Conservation (phyloP, 2,113 vertebrate species). For the Argyrosomus japonicus region DNA sequence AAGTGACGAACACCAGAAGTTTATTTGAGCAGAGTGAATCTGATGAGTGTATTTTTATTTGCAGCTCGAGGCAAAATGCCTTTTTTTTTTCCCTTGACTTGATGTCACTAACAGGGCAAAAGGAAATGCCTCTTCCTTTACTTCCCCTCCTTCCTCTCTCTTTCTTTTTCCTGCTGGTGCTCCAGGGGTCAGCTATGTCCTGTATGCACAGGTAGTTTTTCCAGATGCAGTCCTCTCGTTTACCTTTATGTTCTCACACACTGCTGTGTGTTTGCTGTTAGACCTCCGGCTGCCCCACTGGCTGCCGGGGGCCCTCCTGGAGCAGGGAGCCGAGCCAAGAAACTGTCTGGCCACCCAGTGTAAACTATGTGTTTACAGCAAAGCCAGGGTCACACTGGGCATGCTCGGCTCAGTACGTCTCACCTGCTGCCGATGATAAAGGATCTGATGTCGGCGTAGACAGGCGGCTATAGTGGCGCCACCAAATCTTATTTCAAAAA, state of each 20-base stretch:
- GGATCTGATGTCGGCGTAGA: conserved; percentile 38
- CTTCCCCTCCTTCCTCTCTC: background rate
- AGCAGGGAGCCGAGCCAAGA: conserved; percentile 63
- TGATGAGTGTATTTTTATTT: conserved; percentile 12
- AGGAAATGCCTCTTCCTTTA: conserved; percentile 31
- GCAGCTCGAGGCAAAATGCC: conserved; percentile 14
- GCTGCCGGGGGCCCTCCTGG: conserved; percentile 55
- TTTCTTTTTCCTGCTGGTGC: conserved; percentile 15
- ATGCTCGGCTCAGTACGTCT: conserved; percentile 56
- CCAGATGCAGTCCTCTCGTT: conserved; percentile 48
- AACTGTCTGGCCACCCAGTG: conserved; percentile 73
- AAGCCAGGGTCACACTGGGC: conserved; percentile 69
- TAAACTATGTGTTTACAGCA: conserved; percentile 80
- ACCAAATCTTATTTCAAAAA: conserved; percentile 22
- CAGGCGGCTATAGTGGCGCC: conserved; percentile 1
- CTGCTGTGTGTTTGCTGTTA: conserved; percentile 51
- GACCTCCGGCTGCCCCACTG: conserved; percentile 37
- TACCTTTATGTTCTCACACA: conserved; percentile 58
- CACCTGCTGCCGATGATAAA: conserved; percentile 70
- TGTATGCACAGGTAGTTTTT: conserved; percentile 59
- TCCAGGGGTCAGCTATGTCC: conserved; percentile 35
- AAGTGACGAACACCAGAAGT: background rate
- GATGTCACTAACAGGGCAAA: conserved; percentile 40
- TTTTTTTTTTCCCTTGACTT: conserved; percentile 9
- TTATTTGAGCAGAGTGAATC: background rate